These are phyloP conservation scores for Sicus ferrugineus DNA, from an alignment of 2,888 invertebrate genomes.

Conservation along the genomic window DNA sequence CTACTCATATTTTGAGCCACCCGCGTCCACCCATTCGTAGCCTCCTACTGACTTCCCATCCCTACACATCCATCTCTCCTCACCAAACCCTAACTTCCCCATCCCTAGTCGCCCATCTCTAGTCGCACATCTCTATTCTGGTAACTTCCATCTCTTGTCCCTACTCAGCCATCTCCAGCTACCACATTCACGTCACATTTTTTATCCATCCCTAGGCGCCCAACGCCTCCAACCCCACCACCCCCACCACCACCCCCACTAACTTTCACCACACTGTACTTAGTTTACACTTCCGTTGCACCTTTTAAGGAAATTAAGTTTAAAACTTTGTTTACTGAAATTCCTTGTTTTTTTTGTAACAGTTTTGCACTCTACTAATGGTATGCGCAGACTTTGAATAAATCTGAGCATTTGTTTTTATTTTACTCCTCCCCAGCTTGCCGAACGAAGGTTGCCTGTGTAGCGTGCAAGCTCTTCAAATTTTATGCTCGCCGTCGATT, in stretches of 20 bases:
- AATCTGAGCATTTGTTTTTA: background rate
- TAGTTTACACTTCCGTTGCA: constrained; percentile 1
- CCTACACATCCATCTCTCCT: too few relatives aligned
- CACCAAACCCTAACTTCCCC: too few relatives aligned
- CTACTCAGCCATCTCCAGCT: too few relatives aligned
- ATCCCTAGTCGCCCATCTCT: too few relatives aligned
- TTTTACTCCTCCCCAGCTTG: background rate
- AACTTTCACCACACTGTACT: background rate
- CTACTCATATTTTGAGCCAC: too few relatives aligned
- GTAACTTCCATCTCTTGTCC: too few relatives aligned
- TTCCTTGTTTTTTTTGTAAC: background rate
- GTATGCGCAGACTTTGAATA: background rate
- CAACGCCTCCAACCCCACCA: background rate
- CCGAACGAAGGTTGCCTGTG: background rate
- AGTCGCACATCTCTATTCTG: too few relatives aligned
- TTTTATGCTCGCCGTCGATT: background rate
- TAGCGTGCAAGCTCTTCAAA: background rate
- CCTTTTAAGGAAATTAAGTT: constrained; percentile 15
- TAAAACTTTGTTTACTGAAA: constrained; percentile 9
- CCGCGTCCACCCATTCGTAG: too few relatives aligned
- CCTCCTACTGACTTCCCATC: too few relatives aligned
- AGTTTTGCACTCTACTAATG: background rate
- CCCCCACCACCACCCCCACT: background rate
- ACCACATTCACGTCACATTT: too few relatives aligned
- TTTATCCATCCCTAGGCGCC: too few relatives aligned